Conservation (phyloP, 2,888 invertebrate genomes). For the Troides aeacus region DNA sequence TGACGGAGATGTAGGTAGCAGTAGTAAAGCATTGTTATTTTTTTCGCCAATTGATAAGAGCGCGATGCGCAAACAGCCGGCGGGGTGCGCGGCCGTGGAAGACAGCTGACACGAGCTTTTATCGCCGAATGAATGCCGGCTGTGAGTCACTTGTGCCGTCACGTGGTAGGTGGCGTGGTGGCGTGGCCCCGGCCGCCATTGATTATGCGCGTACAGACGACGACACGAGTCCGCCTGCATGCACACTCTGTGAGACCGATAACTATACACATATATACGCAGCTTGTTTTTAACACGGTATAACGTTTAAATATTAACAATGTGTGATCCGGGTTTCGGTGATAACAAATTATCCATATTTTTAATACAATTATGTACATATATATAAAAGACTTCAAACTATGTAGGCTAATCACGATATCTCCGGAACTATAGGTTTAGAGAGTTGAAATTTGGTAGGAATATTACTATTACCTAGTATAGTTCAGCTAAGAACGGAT, state of each 20-base stretch:
- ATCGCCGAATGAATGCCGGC: constrained; percentile 49
- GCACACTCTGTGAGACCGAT: background rate
- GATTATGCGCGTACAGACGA: constrained; percentile 13
- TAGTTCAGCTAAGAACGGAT: too few relatives aligned
- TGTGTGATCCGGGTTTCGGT: background rate
- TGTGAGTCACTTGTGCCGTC: constrained; percentile 27
- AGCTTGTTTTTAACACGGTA: background rate
- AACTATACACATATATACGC: background rate
- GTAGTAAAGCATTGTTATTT: background rate
- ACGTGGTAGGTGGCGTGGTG: constrained; percentile 30
- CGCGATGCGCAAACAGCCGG: background rate
- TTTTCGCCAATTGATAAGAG: constrained; percentile 26
- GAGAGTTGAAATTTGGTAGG: too few relatives aligned
- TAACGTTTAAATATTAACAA: background rate
- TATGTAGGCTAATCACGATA: too few relatives aligned
- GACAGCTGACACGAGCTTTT: constrained; percentile 47
- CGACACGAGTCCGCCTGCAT: background rate
- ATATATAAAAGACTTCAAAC: too few relatives aligned
- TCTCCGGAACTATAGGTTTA: too few relatives aligned
- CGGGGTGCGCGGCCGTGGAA: constrained; percentile 23
- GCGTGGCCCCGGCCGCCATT: constrained; percentile 28
- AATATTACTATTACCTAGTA: too few relatives aligned
- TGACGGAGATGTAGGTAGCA: too few relatives aligned
- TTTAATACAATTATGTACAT: background rate
- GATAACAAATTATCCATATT: background rate